Evolutionary conservation across 2,113 vertebrate genomes (phyloP).

Genomic region (Miniopterus natalensis): DNA sequence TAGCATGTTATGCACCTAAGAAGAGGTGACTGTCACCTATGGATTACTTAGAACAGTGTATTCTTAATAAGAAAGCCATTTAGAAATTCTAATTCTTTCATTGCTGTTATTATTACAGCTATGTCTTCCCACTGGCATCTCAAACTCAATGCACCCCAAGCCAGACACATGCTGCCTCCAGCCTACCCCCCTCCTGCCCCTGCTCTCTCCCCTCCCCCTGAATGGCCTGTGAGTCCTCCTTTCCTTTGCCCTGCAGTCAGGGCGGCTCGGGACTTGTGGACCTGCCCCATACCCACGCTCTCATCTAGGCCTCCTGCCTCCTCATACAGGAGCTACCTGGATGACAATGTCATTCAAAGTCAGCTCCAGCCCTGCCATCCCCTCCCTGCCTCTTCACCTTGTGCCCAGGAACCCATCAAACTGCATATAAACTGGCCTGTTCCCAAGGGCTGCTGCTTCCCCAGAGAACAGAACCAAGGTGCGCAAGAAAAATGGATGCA

Average conservation of each 20-base stretch:
- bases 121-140: not conserved
- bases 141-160: not conserved
- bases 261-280: not conserved
- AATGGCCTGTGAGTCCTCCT: fast-evolving
- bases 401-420: fast-evolving
- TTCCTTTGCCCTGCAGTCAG: not conserved
- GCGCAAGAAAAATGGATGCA: not conserved
- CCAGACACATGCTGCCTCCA: fast-evolving
- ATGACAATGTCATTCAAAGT: fast-evolving
- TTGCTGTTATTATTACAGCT: fast-evolving
- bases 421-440: fast-evolving
- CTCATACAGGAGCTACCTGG: fast-evolving
- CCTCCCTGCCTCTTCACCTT: not conserved
- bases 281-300: fast-evolving
- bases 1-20: not conserved
- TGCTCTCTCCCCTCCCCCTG: not conserved
- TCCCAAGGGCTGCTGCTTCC: not conserved
- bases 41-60: fast-evolving
- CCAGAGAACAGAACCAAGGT: not conserved
- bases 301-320: not conserved
- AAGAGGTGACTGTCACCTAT: not conserved
- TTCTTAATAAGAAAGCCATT: not conserved
- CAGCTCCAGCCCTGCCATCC: too few relatives aligned
- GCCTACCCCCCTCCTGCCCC: not conserved
- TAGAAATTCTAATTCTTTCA: too few relatives aligned